phyloP scores from a whole-genome alignment of 2,888 invertebrate species.

The Acronicta alni region DNA sequence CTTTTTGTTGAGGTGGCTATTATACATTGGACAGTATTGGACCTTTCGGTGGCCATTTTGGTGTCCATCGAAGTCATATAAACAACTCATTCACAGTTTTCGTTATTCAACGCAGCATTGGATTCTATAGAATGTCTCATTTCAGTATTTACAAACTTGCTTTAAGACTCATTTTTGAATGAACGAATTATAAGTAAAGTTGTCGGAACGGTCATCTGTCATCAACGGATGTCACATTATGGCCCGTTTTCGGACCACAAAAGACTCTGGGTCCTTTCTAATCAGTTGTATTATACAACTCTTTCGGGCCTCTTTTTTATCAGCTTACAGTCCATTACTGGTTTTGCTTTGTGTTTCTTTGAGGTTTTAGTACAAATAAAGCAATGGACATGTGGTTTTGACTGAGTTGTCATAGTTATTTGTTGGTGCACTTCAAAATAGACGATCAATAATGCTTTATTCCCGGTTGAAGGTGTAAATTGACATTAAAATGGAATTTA shows the following conservation, averaged over 20 bases:
- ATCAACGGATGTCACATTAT: conserved; percentile 84
- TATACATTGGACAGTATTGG: not conserved
- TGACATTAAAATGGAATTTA: conserved; percentile 64
- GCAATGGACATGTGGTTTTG: conserved; percentile 25
- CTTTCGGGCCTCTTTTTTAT: conserved; percentile 28
- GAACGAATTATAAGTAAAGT: conserved; percentile 8
- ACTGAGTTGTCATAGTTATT: conserved; percentile 43
- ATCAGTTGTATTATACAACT: conserved; percentile 61
- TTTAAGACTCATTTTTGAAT: conserved; percentile 50
- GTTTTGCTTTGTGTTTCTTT: conserved; percentile 9
- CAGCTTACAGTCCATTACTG: conserved; percentile 30
- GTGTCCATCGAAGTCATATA: not conserved
- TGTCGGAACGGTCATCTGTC: conserved; percentile 75
- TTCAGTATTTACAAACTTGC: accelerated
- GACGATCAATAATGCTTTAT: conserved; percentile 54
- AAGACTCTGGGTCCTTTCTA: conserved; percentile 66
- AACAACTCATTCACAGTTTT: accelerated
- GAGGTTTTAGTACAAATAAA: not conserved
- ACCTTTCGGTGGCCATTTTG: not conserved
- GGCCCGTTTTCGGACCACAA: conserved; percentile 63
- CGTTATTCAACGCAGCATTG: not conserved
- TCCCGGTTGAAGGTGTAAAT: conserved; percentile 62
- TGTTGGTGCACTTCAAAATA: conserved; percentile 50
- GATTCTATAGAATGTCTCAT: not conserved
- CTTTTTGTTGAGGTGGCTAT: not conserved